Evolutionary conservation across 2,797 vertebrate species (phyloP), one percentile per base, ranked within the genome.

Genomic region (Hoplostethus atlanticus): DNA sequence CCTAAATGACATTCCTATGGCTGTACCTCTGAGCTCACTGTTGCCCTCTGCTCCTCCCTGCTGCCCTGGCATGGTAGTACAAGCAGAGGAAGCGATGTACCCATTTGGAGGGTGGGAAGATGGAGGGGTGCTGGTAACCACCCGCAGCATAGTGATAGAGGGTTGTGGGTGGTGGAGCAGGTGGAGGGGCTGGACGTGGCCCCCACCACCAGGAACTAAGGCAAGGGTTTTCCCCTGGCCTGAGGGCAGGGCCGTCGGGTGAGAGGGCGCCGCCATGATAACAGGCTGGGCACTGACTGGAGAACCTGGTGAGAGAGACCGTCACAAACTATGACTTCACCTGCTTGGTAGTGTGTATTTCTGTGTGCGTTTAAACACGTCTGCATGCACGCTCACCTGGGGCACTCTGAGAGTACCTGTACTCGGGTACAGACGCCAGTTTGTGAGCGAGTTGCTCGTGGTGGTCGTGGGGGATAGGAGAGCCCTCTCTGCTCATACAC

Each of bases 401-500:
- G 2, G 98, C 98, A 0, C 98, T 99, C 86, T 99, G 98, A 54
- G 98, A 95, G 92, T 98, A 99, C 60, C 98, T 95, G 60, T 97
- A 99, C 92, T 99, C 98, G 0, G 97, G 97, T 66, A 99, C 97
- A 6, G 98, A 96, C 4, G 98, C 95, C 81, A 98, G 87, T 84
- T 99, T 99, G 77, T 95, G 95, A 51, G 95, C 95, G 80, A 99
- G 96, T 84, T 97, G 96, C 67, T 93, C 92, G 7, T 95, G 94
- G 0, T 97, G 95, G 81, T 99, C 97, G 0, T 98, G 97, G 30
- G 97, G 94, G 91, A 97, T 90, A 30, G 98, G 98, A 4, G 98
- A 99, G 76, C 98, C 97, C 87, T 99, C 98, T 75, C 98, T 94
- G 50, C 98, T 99, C 80, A 99, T 93, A 93, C 97, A 97, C 89